Base-by-base conservation (phyloP, 2,113 vertebrate genomes). In the Halichoeres trimaculatus region DNA sequence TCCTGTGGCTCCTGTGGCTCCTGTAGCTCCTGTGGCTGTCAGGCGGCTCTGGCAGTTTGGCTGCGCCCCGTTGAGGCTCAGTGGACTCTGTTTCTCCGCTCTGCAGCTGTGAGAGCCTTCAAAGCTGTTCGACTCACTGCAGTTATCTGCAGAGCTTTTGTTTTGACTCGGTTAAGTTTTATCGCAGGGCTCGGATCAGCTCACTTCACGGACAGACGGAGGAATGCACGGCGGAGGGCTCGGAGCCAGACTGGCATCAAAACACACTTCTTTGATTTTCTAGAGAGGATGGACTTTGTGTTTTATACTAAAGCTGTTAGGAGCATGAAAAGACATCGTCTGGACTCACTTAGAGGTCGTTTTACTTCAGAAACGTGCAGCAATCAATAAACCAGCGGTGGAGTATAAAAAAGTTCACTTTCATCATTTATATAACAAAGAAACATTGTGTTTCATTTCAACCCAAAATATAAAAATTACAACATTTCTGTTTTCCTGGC, bases 31-130 rank as follows among this genome's bases (percentile, higher is more conserved):
- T 30, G 85, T 66, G 69, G 67, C 75, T 87, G 81, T 80, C 82
- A 80, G 82, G 63, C 87, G 66, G 71, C 79, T 91, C 85, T 61
- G 83, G 74, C 79, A 84, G 71, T 79, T 73, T 81, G 85, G 58
- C 75, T 76, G 70, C 62, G 76, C 83, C 81, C 65, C 74, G 78
- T 80, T 75, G 40, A 75, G 74, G 67, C 84, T 83, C 50, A 45
- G 48, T 50, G 62, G 51, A 34, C 61, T 34, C 51, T 24, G 12
- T 50, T 22, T 12, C 78, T 72, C 67, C 74, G 51, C 80, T 77
- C 84, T 60, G 64, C 76, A 70, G 72, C 80, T 84, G 76, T 26
- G 69, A 78, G 80, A 36, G 38, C 67, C 77, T 80, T 85, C 74
- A 84, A 75, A 83, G 78, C 70, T 10, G 79, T 68, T 61, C 57